Conservation (phyloP, 2,888 invertebrate species). For the Sinopyrophorus schimmeli region DNA sequence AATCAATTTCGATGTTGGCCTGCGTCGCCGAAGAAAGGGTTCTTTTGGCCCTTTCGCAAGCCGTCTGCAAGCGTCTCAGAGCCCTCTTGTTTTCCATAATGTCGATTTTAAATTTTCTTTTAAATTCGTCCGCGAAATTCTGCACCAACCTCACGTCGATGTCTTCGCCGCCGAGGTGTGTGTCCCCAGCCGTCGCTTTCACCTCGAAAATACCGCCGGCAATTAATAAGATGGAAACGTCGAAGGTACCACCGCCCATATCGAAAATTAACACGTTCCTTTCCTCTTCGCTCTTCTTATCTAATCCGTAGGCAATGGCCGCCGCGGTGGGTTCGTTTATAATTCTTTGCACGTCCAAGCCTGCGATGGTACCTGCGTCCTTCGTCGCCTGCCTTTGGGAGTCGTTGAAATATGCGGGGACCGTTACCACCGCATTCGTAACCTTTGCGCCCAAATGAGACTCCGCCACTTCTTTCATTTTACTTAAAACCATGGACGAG, state of each 20-base stretch:
- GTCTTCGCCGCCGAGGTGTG: conserved; percentile 59
- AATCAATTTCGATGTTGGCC: conserved; percentile 65
- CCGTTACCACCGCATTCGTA: conserved; percentile 61
- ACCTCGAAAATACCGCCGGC: conserved; percentile 69
- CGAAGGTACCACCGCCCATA: conserved; percentile 67
- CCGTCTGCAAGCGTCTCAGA: conserved; percentile 63
- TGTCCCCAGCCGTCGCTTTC: conserved; percentile 62
- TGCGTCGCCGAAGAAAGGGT: conserved; percentile 61
- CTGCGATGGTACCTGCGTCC: conserved; percentile 66
- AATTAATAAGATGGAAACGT: conserved; percentile 71
- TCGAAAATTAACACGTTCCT: conserved; percentile 55
- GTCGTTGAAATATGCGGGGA: conserved; percentile 68
- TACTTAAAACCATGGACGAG: conserved; percentile 63
- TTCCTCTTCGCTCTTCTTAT: conserved; percentile 55
- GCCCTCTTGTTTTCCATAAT: conserved; percentile 57
- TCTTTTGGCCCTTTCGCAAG: conserved; percentile 66
- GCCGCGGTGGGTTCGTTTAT: conserved; percentile 72
- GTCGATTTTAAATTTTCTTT: conserved; percentile 60
- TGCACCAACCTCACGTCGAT: conserved; percentile 61
- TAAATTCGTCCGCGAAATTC: conserved; percentile 60
- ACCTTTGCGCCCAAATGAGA: conserved; percentile 52
- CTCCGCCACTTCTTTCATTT: conserved; percentile 63
- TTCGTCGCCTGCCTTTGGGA: conserved; percentile 70
- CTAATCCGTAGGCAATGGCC: conserved; percentile 65
- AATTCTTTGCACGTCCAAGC: conserved; percentile 66